Evolutionary conservation across 2,113 vertebrate species (phyloP).

Genomic region (Fukomys damarensis): DNA sequence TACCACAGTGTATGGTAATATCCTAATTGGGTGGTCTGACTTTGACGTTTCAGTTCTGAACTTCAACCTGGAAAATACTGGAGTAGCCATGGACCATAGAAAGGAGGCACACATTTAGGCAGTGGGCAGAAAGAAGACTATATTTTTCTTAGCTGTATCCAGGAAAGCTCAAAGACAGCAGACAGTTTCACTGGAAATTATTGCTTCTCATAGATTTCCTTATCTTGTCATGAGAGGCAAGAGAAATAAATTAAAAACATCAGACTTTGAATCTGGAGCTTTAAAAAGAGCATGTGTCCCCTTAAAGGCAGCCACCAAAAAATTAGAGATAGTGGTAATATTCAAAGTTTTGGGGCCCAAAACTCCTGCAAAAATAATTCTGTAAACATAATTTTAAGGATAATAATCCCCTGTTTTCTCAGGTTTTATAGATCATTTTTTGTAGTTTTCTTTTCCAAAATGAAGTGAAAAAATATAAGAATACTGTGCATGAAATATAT

Average conservation of each 20-base stretch:
- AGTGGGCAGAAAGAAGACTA: neutral
- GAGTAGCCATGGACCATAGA: fast-evolving
- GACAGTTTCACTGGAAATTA: neutral
- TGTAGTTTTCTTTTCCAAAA: neutral
- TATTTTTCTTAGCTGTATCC: fast-evolving
- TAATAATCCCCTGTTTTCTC: neutral
- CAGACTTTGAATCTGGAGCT: neutral
- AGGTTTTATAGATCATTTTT: neutral
- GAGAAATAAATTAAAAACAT: neutral
- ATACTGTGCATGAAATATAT: neutral
- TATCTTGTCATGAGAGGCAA: neutral
- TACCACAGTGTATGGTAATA: fast-evolving
- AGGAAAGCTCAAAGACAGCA: fast-evolving
- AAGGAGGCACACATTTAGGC: neutral
- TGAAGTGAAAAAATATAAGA: neutral
- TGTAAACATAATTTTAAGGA: neutral
- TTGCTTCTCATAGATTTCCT: neutral
- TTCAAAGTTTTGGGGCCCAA: neutral
- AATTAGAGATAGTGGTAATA: neutral
- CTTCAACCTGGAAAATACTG: neutral
- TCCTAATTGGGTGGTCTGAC: fast-evolving
- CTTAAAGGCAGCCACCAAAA: conserved; percentile 1
- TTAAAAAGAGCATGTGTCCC: neutral
- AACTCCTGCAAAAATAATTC: neutral
- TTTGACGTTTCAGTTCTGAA: neutral